Evolutionary conservation across 2,113 vertebrate species (phyloP), one percentile per base, ranked within the genome.

Genomic region (Cynoglossus semilaevis): DNA sequence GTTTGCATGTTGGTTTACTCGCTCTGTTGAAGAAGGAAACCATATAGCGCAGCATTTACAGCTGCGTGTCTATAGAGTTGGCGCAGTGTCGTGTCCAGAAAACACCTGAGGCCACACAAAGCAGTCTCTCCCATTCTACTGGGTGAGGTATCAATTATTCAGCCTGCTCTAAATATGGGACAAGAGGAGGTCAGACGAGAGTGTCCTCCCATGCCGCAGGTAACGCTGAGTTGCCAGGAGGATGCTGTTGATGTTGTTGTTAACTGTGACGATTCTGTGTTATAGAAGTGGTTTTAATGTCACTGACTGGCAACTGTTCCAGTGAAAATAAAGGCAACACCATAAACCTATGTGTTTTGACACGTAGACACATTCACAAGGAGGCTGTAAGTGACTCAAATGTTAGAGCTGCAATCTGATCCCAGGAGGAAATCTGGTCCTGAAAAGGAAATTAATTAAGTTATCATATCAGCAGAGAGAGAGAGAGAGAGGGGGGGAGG

Each of bases 91-190:
- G 36, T 29, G 45, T 53, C 47, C 66, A 72, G 83, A 76, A 79
- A 75, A 70, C 48, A 79, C 77, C 76, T 72, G 71, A 79, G 55
- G 80, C 58, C 70, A 54, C 67, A 75, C 71, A 58, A 60, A 64
- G 69, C 53, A 15, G 12, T 50, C 58, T 64, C 53, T 73, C 47
- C 52, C 51, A 18, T 66, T 75, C 58, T 57, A 37, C 72, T 40
- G 58, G 19, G 59, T 59, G 42, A 72, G 54, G 22, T 66, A 84
- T 85, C 60, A 81, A 81, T 79, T 75, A 83, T 84, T 87, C 68
- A 80, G 57, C 60, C 38, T 0, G 7, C 60, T 76, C 58, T 78
- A 67, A 82, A 84, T 81, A 78, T 82, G 73, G 82, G 75, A 82
- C 75, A 68, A 60, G 61, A 64, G 72, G 70, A 74, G 73, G 74